Evolutionary conservation across 1,140 invertebrate genomes (phyloP).

Genomic region (Drosophila gunungcola): DNA sequence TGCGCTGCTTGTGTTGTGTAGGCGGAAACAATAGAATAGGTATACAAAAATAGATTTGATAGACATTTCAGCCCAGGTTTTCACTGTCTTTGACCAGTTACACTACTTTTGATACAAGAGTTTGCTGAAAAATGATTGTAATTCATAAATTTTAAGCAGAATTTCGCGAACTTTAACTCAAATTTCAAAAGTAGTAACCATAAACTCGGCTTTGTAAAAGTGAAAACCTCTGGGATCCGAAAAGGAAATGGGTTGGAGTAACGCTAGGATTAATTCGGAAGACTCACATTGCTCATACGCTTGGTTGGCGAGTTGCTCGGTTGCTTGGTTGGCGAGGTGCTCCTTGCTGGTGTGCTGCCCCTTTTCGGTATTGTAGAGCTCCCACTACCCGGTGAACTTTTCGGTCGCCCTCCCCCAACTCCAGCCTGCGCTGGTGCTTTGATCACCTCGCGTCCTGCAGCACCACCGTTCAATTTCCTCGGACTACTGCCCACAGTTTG

Average conservation of each 20-base stretch:
- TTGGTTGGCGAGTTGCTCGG: background rate
- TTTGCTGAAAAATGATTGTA: no score
- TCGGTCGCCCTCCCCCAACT: background rate
- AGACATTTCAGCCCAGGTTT: background rate
- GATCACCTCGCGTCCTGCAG: background rate
- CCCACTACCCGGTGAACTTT: background rate
- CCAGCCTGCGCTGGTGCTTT: background rate
- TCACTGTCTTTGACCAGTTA: background rate
- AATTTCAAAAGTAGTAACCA: background rate
- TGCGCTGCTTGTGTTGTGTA: constrained; percentile 52
- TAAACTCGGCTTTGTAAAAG: background rate
- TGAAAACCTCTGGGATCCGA: constrained; percentile 1
- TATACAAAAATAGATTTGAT: constrained; percentile 2
- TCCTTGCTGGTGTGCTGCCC: background rate
- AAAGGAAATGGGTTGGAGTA: background rate
- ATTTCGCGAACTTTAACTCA: no score
- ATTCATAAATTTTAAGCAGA: no score
- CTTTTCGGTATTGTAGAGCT: background rate
- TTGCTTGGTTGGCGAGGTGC: background rate
- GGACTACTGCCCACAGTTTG: constrained; percentile 2
- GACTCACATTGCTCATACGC: constrained; percentile 8
- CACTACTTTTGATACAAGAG: no score
- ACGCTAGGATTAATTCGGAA: background rate
- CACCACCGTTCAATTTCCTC: background rate
- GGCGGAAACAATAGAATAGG: constrained; percentile 10